Evolutionary conservation across 2,888 invertebrate genomes (phyloP).

Genomic region (Melipona beecheii): DNA sequence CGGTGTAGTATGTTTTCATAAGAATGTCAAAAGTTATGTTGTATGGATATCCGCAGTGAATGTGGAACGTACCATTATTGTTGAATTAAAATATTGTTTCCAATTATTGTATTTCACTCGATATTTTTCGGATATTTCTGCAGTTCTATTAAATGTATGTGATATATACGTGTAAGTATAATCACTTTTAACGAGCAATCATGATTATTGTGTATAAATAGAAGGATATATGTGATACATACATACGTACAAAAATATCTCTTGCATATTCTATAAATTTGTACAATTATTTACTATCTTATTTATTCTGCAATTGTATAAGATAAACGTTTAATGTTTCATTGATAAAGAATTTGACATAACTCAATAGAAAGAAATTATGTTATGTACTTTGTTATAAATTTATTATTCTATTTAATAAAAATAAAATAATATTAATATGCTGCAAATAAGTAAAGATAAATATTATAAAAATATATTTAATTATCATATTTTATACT

Average conservation of each 20-base stretch:
- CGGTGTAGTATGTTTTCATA: background rate
- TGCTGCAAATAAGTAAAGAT: no score
- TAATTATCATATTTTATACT: no score
- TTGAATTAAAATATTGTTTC: background rate
- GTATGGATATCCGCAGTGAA: background rate
- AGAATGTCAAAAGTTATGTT: background rate
- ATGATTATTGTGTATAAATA: background rate
- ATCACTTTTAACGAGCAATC: background rate
- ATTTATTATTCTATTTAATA: no score
- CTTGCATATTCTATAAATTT: background rate
- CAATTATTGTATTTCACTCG: background rate
- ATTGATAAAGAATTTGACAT: no score
- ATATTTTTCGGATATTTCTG: background rate
- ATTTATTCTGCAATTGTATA: background rate
- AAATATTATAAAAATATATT: no score
- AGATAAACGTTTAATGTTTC: background rate
- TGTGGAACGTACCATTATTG: background rate
- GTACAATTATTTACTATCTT: background rate
- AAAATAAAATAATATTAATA: no score
- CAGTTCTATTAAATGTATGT: background rate
- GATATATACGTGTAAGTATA: background rate
- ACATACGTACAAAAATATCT: no score
- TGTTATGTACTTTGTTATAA: no score
- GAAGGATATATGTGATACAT: no score
- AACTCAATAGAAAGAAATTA: no score